Evolutionary conservation across 2,797 vertebrate genomes (phyloP).

Genomic region (Argya squamiceps): DNA sequence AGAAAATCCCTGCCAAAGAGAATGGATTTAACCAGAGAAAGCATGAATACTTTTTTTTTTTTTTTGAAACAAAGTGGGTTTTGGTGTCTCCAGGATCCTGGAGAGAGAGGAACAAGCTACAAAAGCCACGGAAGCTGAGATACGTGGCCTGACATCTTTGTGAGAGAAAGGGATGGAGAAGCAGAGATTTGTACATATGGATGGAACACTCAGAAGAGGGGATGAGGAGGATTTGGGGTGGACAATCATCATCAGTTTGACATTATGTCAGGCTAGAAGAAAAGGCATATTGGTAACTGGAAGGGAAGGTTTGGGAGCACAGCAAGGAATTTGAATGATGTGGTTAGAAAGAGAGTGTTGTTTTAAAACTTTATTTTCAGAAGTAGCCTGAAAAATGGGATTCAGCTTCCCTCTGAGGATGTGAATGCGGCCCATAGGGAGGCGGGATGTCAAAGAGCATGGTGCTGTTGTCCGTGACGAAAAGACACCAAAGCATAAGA

Average conservation of each 20-base stretch:
- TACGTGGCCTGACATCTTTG: neutral
- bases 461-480: neutral
- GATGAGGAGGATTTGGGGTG: neutral
- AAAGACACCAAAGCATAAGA: neutral
- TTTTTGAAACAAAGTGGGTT: neutral
- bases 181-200: neutral
- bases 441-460: neutral
- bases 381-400: neutral
- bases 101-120: neutral
- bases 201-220: neutral
- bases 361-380: neutral
- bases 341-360: neutral
- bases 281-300: neutral
- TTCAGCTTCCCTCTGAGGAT: neutral
- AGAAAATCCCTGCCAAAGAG: neutral
- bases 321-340: neutral
- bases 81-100: neutral
- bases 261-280: neutral
- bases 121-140: neutral
- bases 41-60: neutral
- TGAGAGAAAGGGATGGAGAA: neutral
- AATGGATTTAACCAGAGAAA: neutral
- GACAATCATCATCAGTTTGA: neutral
- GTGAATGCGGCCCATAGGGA: neutral
- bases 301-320: neutral